phyloP scores from a whole-genome alignment of 2,113 vertebrate genomes.

The Sinocyclocheilus grahami region DNA sequence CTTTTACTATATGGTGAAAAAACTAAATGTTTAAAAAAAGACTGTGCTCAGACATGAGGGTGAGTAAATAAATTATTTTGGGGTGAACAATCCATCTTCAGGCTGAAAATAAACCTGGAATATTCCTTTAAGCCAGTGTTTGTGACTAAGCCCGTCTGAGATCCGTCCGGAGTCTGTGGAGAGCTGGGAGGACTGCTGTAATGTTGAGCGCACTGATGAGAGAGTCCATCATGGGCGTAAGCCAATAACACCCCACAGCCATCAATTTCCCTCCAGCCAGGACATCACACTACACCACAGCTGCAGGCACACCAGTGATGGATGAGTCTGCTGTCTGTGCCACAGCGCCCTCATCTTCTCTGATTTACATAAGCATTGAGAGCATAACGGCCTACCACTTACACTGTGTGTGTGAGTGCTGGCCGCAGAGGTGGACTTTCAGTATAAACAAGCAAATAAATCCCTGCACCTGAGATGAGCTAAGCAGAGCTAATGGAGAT shows the following conservation, averaged over 20 bases:
- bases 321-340: constrained; percentile 32
- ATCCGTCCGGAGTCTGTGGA: not conserved
- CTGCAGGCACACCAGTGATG: constrained; percentile 18
- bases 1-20: not conserved
- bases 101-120: not conserved
- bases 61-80: not conserved
- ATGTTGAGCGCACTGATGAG: constrained; percentile 20
- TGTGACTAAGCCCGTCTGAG: not conserved
- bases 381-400: constrained; percentile 15
- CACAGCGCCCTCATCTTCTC: constrained; percentile 25
- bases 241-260: constrained; percentile 38
- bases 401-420: not conserved
- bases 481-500: constrained; percentile 30
- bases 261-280: constrained; percentile 43
- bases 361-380: constrained; percentile 53
- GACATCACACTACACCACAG: constrained; percentile 9
- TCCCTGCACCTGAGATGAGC: constrained; percentile 8
- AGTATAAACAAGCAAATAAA: constrained; percentile 53
- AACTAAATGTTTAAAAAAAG: not conserved
- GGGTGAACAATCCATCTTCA: not conserved
- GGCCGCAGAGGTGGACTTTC: constrained; percentile 8
- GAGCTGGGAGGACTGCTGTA: not conserved
- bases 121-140: not conserved
- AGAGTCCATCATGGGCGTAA: constrained; percentile 33
- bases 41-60: not conserved